These are phyloP conservation scores for Podocnemis expansa DNA, from an alignment of 2,113 vertebrate genomes.

Conservation along the genomic window DNA sequence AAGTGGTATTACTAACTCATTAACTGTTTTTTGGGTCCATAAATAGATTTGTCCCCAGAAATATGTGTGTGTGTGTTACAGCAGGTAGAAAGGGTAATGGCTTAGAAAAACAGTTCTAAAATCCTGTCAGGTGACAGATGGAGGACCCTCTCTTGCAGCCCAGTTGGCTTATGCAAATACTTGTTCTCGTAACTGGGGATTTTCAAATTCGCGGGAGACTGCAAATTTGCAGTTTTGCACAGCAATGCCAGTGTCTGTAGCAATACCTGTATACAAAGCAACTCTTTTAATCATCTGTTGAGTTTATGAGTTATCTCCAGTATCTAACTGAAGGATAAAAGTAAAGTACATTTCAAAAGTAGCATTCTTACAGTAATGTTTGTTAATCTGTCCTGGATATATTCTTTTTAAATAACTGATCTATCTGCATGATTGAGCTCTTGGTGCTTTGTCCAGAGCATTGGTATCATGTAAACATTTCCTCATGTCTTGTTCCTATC, in stretches of 20 bases:
- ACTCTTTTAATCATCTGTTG: background rate
- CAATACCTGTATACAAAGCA: background rate
- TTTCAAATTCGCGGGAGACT: background rate
- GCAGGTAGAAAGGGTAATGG: accelerated
- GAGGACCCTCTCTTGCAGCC: too few relatives aligned
- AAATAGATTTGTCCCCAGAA: background rate
- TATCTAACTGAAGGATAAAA: constrained; percentile 44
- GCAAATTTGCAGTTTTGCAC: background rate
- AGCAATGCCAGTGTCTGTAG: background rate
- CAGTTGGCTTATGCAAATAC: accelerated
- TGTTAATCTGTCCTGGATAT: background rate
- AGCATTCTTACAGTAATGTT: constrained; percentile 21
- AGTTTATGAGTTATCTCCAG: constrained; percentile 1
- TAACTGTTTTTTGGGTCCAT: background rate
- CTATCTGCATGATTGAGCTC: constrained; percentile 30
- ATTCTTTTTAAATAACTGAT: background rate
- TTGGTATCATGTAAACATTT: constrained; percentile 3
- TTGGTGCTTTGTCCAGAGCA: background rate
- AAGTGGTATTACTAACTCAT: background rate
- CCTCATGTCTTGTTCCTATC: background rate
- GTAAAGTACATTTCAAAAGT: constrained; percentile 4
- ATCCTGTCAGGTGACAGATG: too few relatives aligned
- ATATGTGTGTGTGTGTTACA: accelerated
- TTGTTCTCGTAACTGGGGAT: accelerated
- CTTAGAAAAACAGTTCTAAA: background rate